These are phyloP conservation scores for Steatornis caripensis DNA, from an alignment of 2,113 vertebrate genomes.

Conservation along the genomic window DNA sequence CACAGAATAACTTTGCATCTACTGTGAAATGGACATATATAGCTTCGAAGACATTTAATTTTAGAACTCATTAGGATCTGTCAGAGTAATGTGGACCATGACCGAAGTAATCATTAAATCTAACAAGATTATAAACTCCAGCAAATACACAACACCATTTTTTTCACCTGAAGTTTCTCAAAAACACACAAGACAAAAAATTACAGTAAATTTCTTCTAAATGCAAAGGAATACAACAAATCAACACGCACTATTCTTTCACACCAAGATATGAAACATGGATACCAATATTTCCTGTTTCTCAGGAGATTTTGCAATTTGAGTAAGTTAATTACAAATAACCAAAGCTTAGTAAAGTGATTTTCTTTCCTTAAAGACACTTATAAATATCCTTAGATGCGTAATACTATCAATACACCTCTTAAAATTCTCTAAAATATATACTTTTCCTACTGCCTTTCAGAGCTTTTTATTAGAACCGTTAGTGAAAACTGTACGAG, in stretches of 20 bases:
- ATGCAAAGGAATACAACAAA: background rate
- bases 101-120: constrained; percentile 27
- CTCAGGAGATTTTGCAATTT: background rate
- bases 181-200: background rate
- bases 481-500: background rate
- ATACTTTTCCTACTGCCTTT: background rate
- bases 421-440: background rate
- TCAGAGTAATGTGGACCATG: background rate
- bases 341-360: background rate
- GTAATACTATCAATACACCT: background rate
- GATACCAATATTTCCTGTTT: background rate
- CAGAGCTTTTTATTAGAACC: background rate
- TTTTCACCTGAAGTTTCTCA: background rate
- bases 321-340: background rate
- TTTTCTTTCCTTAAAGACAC: background rate
- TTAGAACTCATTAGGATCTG: constrained; percentile 64
- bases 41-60: constrained; percentile 56
- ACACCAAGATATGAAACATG: background rate
- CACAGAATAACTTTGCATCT: constrained; percentile 45
- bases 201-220: background rate
- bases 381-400: background rate
- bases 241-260: background rate
- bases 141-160: background rate
- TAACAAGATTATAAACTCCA: background rate
- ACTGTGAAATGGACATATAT: constrained; percentile 52